Base-by-base conservation (phyloP, 2,797 vertebrate species). In the Tauraco hartlaubi region DNA sequence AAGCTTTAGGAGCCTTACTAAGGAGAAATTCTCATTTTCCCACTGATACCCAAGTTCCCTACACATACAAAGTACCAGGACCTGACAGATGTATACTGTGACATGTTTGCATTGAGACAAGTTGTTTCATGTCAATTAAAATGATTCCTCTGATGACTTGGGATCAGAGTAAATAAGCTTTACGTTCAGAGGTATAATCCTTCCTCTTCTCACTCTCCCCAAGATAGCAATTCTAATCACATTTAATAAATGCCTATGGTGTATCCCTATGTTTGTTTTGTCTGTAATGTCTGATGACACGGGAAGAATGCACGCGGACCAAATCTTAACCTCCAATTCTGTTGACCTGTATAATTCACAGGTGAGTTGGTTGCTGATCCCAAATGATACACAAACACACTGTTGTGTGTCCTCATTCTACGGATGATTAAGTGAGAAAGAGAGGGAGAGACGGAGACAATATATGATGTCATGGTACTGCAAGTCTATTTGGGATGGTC, bases 281-380 rank as follows among this genome's bases (percentile, higher is more conserved):
- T 85, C 71, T 83, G 74, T 67, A 82, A 71, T 96, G 77, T 95
- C 74, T 28, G 49, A 74, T 89, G 71, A 79, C 58, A 85, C 44
- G n/a, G 48, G 82, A 59, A 94, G 43, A 92, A 88, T 84, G 63
- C 6, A 1, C 11, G 6, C 51, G 74, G 86, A 87, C 77, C 84
- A 93, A 69, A 92, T 25, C 74, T 87, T 85, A 87, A 79, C 84
- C 83, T 77, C 71, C 49, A 51, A 95, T 96, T 94, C 71, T 93
- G 44, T 63, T 96, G 96, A 96, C 93, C 90, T 97, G n/a, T 54
- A 4, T 61, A 87, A 96, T 89, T 96, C 90, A 89, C 88, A 93
- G 88, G 77, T 95, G 95, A 96, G 84, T 95, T 77, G 86, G 56
- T 8, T 66, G 78, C 63, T 87, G 88, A 94, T 92, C 95, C 92